Evolutionary conservation across 2,888 invertebrate species (phyloP).

Genomic region (Drepanosiphum platanoidis): DNA sequence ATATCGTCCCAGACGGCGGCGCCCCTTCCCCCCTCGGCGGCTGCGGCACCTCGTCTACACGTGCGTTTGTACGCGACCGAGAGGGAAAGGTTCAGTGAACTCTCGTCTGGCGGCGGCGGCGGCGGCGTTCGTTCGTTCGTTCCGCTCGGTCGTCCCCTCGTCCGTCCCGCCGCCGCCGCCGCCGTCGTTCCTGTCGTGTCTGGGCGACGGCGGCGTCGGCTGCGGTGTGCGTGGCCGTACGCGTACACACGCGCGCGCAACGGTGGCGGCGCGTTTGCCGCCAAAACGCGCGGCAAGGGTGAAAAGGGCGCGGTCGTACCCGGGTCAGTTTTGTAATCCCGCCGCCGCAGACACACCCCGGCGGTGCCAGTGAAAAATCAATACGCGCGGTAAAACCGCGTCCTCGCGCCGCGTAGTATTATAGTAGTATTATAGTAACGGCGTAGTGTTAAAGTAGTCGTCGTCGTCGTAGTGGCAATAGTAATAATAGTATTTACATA

Average conservation of each 20-base stretch:
- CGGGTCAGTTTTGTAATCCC: slow-evolving; percentile 37
- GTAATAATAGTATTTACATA: too few relatives aligned
- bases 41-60: slow-evolving; percentile 22
- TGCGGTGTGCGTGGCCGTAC: background rate
- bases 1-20: slow-evolving; percentile 44
- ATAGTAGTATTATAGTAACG: background rate
- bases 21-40: slow-evolving; percentile 16
- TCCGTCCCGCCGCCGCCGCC: background rate
- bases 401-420: background rate
- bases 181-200: background rate
- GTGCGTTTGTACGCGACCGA: slow-evolving; percentile 29
- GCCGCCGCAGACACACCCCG: slow-evolving; percentile 49
- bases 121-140: too few relatives aligned
- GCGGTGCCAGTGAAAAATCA: slow-evolving; percentile 33
- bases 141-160: slow-evolving; percentile 40
- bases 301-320: slow-evolving; percentile 61
- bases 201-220: background rate
- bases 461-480: too few relatives aligned
- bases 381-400: slow-evolving; percentile 19
- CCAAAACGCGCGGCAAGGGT: slow-evolving; percentile 46
- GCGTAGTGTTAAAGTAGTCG: too few relatives aligned
- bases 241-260: background rate
- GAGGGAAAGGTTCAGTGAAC: slow-evolving; percentile 60
- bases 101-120: slow-evolving; percentile 41
- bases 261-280: slow-evolving; percentile 50